Percentiles rank a stretch among this genome's conserved stretches.
Evolutionary conservation across 2,888 invertebrate species (phyloP).

Genomic region (Melanophora roralis): DNA sequence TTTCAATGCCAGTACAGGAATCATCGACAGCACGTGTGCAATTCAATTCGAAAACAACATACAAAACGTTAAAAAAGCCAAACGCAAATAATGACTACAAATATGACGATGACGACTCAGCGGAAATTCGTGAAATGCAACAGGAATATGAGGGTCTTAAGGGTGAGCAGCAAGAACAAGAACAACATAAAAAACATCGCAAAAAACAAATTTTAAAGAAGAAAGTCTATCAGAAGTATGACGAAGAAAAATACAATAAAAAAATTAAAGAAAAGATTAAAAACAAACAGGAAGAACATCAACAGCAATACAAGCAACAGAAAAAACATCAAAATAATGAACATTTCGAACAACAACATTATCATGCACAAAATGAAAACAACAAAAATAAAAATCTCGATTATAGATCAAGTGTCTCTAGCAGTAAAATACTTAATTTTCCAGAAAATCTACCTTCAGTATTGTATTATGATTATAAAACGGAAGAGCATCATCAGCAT

Average conservation of each 20-base stretch:
- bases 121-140: constrained; percentile 39
- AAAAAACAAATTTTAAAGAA: constrained; percentile 53
- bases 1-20: constrained; percentile 70
- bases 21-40: constrained; percentile 68
- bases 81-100: constrained; percentile 57
- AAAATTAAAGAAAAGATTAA: constrained; percentile 53
- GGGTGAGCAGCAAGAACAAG: constrained; percentile 10
- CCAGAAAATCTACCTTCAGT: constrained; percentile 75
- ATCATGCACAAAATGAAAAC: constrained; percentile 38
- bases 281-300: constrained; percentile 57
- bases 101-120: constrained; percentile 47
- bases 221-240: constrained; percentile 49
- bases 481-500: constrained; percentile 75
- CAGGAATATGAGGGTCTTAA: constrained; percentile 45
- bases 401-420: constrained; percentile 47
- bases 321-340: constrained; percentile 58
- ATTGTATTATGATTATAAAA: constrained; percentile 75
- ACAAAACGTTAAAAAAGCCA: constrained; percentile 50
- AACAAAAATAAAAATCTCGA: constrained; percentile 29
- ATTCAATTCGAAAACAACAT: constrained; percentile 68
- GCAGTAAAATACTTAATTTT: constrained; percentile 74
- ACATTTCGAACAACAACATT: constrained; percentile 60
- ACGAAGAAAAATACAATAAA: constrained; percentile 53
- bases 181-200: constrained; percentile 39
- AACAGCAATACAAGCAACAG: constrained; percentile 53